Percentiles rank a stretch among this genome's conserved stretches.
Evolutionary conservation across 2,797 vertebrate genomes (phyloP).

Genomic region (Hylomyscus alleni): DNA sequence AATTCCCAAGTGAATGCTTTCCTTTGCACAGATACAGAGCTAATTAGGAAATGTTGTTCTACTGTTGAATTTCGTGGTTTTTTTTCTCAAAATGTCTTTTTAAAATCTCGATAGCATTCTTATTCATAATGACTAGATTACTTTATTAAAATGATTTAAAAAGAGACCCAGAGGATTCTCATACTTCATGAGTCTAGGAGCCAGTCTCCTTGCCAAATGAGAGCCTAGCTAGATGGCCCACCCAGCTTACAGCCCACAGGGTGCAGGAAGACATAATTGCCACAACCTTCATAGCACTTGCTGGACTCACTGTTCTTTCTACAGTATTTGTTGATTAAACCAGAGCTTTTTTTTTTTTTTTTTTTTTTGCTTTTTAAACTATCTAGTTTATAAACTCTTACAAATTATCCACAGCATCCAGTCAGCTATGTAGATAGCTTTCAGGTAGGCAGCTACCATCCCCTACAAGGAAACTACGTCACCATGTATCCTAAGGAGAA

Average conservation of each 20-base stretch:
- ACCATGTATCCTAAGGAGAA: background rate
- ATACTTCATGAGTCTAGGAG: conserved; percentile 25
- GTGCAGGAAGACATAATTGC: background rate
- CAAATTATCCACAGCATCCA: background rate
- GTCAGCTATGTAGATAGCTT: background rate
- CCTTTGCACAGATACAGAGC: background rate
- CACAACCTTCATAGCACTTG: background rate
- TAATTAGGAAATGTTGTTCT: conserved; percentile 30
- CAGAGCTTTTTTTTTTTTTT: too few species aligned
- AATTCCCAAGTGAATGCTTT: conserved; percentile 50
- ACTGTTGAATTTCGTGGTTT: background rate
- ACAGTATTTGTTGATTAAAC: conserved; percentile 9
- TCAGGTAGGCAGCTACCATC: background rate
- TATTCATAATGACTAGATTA: background rate
- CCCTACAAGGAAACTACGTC: background rate
- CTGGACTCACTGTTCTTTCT: conserved; percentile 37
- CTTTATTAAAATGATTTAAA: conserved; percentile 29
- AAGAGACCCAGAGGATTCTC: background rate
- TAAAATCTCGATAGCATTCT: background rate
- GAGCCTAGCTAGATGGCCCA: background rate
- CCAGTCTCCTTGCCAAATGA: background rate
- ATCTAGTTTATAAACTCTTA: conserved; percentile 29
- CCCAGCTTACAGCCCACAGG: too few species aligned
- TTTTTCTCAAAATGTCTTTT: conserved; percentile 32
- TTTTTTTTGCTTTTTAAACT: background rate